Evolutionary conservation across 2,113 vertebrate genomes (phyloP), one percentile per base, ranked within the genome.

Genomic region (Acanthisitta chloris): DNA sequence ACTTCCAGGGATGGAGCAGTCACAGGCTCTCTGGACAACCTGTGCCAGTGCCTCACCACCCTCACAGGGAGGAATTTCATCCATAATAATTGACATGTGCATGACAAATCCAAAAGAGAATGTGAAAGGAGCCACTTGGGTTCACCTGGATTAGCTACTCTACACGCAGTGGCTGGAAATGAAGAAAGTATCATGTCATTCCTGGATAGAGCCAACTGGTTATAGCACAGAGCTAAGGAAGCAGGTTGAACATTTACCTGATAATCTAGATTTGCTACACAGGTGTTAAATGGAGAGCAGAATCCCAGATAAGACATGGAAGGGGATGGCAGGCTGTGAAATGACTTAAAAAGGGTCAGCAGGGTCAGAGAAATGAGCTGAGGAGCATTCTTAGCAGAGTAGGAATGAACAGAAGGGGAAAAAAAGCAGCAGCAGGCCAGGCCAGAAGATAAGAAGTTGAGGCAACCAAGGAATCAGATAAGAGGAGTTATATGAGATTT

Each of bases 381-480:
- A 80, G 85, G 51, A 28, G 81, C 52, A 28, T 65, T 81, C 48
- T 51, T 19, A 79, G 91, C 59, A 66, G 61, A 79, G 77, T 1
- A 64, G 52, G 33, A 92, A 85, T 0, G 82, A 96, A 95, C 76
- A 96, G 93, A 95, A 96, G 93, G 94, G 62, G 23, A 23, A 43
- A 86, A 64, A 94, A 85, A 81, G 77, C 69, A 73, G 77, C 12
- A 1, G 92, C 77, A 95, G 83, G 8, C 65, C 89, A 76, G 89
- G 89, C 65, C 77, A 97, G 70, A 49, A 89, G 92, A 92, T 89
- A 94, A 94, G 86, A 81, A 88, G 81, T 38, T 91, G 65, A 94
- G 31, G 77, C 66, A 91, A 95, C 52, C 73, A 67, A 89, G 81
- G 70, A 86, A 89, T 92, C 83, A 69, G 93, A 59, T 91, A 92